A percentile compares a stretch with the other conserved stretches of the same genome.
phyloP scores from a whole-genome alignment of 2,113 vertebrate genomes.

The Gallinago undulata region DNA sequence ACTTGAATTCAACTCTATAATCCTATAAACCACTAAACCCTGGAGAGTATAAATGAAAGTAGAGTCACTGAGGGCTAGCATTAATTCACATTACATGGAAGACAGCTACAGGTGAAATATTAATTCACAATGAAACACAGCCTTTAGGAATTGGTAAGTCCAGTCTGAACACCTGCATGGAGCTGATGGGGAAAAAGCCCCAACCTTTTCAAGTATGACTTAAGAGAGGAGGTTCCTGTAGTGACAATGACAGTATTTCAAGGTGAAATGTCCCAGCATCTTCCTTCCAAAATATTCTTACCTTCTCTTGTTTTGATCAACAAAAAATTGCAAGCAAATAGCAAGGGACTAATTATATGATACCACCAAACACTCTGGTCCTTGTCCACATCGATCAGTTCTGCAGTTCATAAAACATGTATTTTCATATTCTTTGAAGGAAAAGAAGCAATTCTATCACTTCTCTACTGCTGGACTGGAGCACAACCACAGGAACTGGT shows the following conservation, averaged over 20 bases:
- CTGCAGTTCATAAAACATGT: not conserved
- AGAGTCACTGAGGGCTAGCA: not conserved
- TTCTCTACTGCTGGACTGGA: not conserved
- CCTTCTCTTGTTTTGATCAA: not conserved
- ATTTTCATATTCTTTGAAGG: not conserved
- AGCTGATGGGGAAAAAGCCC: not conserved
- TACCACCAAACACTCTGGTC: not conserved
- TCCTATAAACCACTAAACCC: not conserved
- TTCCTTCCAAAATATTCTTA: not conserved
- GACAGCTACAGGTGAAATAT: not conserved
- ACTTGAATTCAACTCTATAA: slow-evolving; percentile 16
- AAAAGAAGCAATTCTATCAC: not conserved
- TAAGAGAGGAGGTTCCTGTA: not conserved
- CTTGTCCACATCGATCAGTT: not conserved
- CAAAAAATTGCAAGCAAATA: not conserved
- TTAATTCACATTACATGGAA: not conserved
- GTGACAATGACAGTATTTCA: not conserved
- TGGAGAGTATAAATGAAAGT: slow-evolving; percentile 1
- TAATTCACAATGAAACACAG: not conserved
- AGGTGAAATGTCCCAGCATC: not conserved
- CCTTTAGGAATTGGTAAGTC: not conserved
- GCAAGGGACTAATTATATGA: not conserved
- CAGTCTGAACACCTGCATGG: not conserved
- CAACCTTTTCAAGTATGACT: not conserved
- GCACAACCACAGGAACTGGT: not conserved